Base-by-base conservation (phyloP, 1,140 invertebrate genomes). In the Calephelis nemesis region DNA sequence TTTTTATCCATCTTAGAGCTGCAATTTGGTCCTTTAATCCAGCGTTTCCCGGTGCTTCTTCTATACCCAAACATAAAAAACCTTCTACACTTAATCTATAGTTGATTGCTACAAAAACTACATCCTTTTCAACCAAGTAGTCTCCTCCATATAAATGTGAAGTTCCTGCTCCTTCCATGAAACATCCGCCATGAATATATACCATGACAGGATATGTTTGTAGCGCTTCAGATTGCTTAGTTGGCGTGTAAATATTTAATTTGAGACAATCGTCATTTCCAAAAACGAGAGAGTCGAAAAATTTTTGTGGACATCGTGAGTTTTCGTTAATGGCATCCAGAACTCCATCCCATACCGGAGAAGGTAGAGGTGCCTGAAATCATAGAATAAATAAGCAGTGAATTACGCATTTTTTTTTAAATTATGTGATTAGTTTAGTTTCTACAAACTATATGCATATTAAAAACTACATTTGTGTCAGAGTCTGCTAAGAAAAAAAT, bases 231-330 rank as follows among this genome's bases (percentile, higher is more conserved):
- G 68, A 48, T 12, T 49, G 13, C 3, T 69, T 64, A 4, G 66
- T 83, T 30, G 96, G 97, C 0, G 95, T 94, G 81, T 96, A 97
- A 9, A 98, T 93, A 82, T 98, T 97, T 4, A 98, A 88, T 72
- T 95, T 96, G 9, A 97, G 87, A 84, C 97, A 98, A 87, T 98
- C 96, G 75, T 96, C 95, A 48, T 91, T 93, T 15, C 94, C 94
- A 5, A 94, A 40, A 8, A 84, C 60, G 9, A 81, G 47, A 13
- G 75, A 62, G 7, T 77, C 78, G 4, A 81, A n/a, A 66, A 85
- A 74, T 58, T 71, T 76, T 72, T 91, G 89, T 3, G 86, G 82
- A 71, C 89, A 91, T 71, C 85, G 79, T 8, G 72, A 80, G 70
- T 89, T 85, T 68, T 85, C 84, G 62, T 92, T 81, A 12, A 89